A percentile compares a stretch with the other conserved stretches of the same genome.
These are phyloP conservation scores for Engraulis encrasicolus DNA, from an alignment of 2,113 vertebrate species.

Conservation along the genomic window DNA sequence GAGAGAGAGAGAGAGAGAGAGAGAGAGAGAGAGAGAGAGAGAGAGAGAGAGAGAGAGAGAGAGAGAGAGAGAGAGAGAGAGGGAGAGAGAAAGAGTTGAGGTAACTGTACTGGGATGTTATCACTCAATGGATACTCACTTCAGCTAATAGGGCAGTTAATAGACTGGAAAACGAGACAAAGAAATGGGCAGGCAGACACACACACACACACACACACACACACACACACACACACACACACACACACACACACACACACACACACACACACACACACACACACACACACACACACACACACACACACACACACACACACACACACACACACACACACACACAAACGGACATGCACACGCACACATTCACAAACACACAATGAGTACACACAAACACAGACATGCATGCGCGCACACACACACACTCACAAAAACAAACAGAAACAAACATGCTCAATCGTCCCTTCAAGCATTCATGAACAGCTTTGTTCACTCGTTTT, in stretches of 20 bases:
- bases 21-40: slow-evolving; percentile 31
- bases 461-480: background rate
- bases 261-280: background rate
- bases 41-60: slow-evolving; percentile 9
- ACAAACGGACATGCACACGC: too few species aligned
- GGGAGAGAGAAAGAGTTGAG: background rate
- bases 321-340: background rate
- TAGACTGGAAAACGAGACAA: background rate
- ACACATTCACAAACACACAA: slow-evolving; percentile 24
- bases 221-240: background rate
- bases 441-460: slow-evolving; percentile 27
- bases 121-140: background rate
- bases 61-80: slow-evolving; percentile 21
- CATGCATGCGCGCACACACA: slow-evolving; percentile 24
- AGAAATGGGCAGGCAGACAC: background rate
- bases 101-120: background rate
- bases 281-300: background rate
- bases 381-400: background rate
- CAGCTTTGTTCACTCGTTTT: background rate
- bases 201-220: background rate
- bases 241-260: background rate
- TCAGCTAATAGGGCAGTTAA: background rate
- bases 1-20: slow-evolving; percentile 22
- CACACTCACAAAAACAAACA: slow-evolving; percentile 8
- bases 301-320: background rate